Evolutionary conservation across 2,113 vertebrate genomes (phyloP).

Genomic region (Mustela lutreola): DNA sequence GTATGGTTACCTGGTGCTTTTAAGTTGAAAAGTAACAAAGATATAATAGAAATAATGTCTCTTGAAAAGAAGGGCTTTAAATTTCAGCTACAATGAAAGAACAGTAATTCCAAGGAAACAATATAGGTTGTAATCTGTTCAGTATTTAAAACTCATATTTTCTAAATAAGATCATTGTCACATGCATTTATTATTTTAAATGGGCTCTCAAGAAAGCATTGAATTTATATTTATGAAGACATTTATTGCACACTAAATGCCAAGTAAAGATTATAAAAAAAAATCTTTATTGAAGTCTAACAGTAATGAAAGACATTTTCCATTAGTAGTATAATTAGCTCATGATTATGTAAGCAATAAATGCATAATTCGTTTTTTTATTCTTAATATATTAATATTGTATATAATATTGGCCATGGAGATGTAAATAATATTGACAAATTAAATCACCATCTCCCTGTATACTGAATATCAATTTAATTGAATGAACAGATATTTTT

Average conservation of each 20-base stretch:
- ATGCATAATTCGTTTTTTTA: slow-evolving; percentile 76
- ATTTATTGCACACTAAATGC: slow-evolving; percentile 77
- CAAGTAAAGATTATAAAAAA: slow-evolving; percentile 73
- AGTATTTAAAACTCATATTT: slow-evolving; percentile 76
- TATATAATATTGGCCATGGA: slow-evolving; percentile 53
- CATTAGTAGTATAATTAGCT: slow-evolving; percentile 75
- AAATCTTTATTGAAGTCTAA: slow-evolving; percentile 74
- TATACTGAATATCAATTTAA: slow-evolving; percentile 43
- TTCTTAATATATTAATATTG: slow-evolving; percentile 68
- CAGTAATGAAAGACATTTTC: slow-evolving; percentile 66
- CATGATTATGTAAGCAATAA: slow-evolving; percentile 78
- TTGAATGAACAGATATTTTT: slow-evolving; percentile 2
- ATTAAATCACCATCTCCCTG: slow-evolving; percentile 60
- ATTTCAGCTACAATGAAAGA: background rate
- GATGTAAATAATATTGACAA: slow-evolving; percentile 76
- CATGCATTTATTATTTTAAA: slow-evolving; percentile 73
- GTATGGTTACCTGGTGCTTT: background rate
- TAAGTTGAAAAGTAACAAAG: slow-evolving; percentile 39
- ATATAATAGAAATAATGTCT: slow-evolving; percentile 2
- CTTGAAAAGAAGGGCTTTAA: background rate
- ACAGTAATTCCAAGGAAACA: background rate
- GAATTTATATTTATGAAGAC: slow-evolving; percentile 77
- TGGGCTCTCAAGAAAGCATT: slow-evolving; percentile 66
- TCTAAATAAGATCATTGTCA: slow-evolving; percentile 70
- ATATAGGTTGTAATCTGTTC: slow-evolving; percentile 34